Percentiles rank a stretch among this genome's conserved stretches.
Evolutionary conservation across 2,888 invertebrate genomes (phyloP).

Genomic region (Subacronicta megacephala): DNA sequence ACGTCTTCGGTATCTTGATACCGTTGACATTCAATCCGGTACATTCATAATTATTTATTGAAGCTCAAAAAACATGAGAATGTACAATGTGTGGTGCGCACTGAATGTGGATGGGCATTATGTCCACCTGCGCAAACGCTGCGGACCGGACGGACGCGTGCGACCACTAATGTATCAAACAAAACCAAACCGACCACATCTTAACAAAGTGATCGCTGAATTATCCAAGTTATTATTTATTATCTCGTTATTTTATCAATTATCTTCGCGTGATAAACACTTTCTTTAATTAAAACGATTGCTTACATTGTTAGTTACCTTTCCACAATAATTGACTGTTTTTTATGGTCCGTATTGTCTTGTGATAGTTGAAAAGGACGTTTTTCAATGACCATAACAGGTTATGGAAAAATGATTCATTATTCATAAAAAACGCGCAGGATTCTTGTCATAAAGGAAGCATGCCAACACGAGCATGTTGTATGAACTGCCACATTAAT

Average conservation of each 20-base stretch:
- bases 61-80: conserved; percentile 61
- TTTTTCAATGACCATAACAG: conserved; percentile 26
- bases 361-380: neutral
- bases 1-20: conserved; percentile 34
- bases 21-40: conserved; percentile 54
- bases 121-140: conserved; percentile 58
- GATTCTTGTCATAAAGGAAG: conserved; percentile 52
- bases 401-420: conserved; percentile 38
- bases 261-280: conserved; percentile 43
- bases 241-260: conserved; percentile 58
- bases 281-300: conserved; percentile 28
- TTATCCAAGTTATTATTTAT: conserved; percentile 60
- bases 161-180: conserved; percentile 58
- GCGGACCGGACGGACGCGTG: conserved; percentile 68
- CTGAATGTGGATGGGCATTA: conserved; percentile 59
- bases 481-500: conserved; percentile 61
- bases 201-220: conserved; percentile 57
- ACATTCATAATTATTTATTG: conserved; percentile 54
- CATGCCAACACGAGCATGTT: conserved; percentile 48
- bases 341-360: neutral
- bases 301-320: conserved; percentile 12
- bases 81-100: conserved; percentile 50
- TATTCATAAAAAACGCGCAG: conserved; percentile 44
- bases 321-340: conserved; percentile 1
- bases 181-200: conserved; percentile 53